Evolutionary conservation across 1,140 invertebrate genomes (phyloP).

Genomic region (Nomia melanderi): DNA sequence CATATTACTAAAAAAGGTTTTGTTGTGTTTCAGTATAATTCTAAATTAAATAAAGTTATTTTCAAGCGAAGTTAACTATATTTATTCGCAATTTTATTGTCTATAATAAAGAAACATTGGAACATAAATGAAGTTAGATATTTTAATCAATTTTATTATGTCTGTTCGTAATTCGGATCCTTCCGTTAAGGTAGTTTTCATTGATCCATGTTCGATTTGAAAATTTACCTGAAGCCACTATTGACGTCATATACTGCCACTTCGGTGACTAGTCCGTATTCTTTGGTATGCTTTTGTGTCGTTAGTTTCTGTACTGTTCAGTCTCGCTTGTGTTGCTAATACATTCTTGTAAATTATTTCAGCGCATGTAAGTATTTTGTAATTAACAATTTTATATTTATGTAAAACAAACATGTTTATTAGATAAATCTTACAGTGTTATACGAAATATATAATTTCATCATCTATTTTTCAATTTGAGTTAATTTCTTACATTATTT

Average conservation of each 20-base stretch:
- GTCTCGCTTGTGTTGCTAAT: neutral
- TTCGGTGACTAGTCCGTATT: too few relatives aligned
- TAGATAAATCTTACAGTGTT: too few relatives aligned
- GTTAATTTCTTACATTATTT: too few relatives aligned
- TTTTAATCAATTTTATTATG: neutral
- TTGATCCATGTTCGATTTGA: neutral
- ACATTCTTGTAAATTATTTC: slow-evolving; percentile 26
- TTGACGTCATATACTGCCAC: neutral
- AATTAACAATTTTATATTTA: neutral
- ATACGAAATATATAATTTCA: neutral
- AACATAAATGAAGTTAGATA: neutral
- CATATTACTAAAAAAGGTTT: too few relatives aligned
- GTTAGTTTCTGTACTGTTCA: neutral
- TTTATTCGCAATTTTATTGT: too few relatives aligned
- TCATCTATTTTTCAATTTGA: neutral
- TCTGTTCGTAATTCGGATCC: neutral
- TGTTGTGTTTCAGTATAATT: too few relatives aligned
- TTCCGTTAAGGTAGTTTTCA: neutral
- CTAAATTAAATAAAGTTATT: too few relatives aligned
- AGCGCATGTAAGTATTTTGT: neutral
- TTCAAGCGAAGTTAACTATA: too few relatives aligned
- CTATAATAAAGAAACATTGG: too few relatives aligned
- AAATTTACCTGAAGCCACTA: neutral
- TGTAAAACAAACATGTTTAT: neutral
- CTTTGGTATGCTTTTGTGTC: neutral